Evolutionary conservation across 2,888 invertebrate species (phyloP), one percentile per base, ranked within the genome.

Genomic region (Chouioia cunea): DNA sequence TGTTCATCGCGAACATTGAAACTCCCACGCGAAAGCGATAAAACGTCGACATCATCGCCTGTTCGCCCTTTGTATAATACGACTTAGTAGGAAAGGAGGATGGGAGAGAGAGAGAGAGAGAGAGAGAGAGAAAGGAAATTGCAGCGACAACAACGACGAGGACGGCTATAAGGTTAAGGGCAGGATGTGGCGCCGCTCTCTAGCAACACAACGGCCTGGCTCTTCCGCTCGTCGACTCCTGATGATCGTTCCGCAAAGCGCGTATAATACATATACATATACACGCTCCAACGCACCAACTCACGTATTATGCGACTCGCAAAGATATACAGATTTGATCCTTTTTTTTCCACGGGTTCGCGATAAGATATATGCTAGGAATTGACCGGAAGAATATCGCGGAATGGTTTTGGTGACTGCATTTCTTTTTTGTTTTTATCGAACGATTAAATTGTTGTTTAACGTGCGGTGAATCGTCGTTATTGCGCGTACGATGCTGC

Each of bases 161-260:
- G 36, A 4, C 53, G 23, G 70, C 53, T 44, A n/a, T 65, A 69
- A 76, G 73, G 72, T 71, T 74, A 75, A 74, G 54, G 70, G 60
- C 73, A 73, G 74, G 74, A 74, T 73, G 74, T 73, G 73, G 65
- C 46, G 69, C 58, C 71, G 65, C 62, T 65, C 65, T 68, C 54
- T 59, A 68, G 50, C 68, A 73, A 68, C 73, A 71, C 74, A 81
- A 81, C 81, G 79, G 79, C 74, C 75, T 36, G 77, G 22, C 22
- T 8, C 18, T 43, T 36, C 16, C 20, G 44, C 23, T 16, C 18
- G 22, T 46, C 46, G 10, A 14, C n/a, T 23, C 20, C 16, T 48
- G 20, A 15, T 20, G 48, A 20, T 57, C 22, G 43, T 58, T 57
- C 50, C n/a, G 59, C 23, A 22, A 62, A 62, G 56, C 20, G 4